Conservation (phyloP, 2,113 vertebrate genomes). For the Ahaetulla prasina region DNA sequence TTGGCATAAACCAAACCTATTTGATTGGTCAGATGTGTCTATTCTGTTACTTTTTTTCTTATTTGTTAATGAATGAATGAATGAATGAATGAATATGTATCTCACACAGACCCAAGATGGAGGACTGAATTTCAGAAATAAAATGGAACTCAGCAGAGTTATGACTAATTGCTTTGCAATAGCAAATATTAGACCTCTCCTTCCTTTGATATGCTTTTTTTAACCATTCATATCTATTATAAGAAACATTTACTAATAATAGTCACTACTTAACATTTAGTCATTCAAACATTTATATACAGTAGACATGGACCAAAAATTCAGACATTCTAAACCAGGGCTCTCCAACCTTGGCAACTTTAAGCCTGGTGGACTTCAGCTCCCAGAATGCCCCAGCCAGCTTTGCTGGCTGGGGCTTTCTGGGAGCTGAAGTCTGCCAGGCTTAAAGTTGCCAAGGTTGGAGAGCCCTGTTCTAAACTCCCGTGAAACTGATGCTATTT, state of each 20-base stretch:
- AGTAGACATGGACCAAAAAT: background rate
- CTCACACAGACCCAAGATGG: background rate
- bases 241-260: background rate
- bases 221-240: background rate
- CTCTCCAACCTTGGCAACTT: too few relatives aligned
- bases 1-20: too few relatives aligned
- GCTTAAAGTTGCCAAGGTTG: too few relatives aligned
- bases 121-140: background rate
- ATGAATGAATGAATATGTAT: too few relatives aligned
- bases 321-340: background rate
- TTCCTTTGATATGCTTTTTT: background rate
- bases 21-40: too few relatives aligned
- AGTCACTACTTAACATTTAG: background rate
- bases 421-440: too few relatives aligned
- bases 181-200: background rate
- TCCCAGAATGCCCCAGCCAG: too few relatives aligned
- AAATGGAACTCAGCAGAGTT: background rate
- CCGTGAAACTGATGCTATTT: background rate
- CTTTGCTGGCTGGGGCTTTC: too few relatives aligned
- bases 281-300: background rate
- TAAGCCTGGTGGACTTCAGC: too few relatives aligned
- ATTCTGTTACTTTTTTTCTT: too few relatives aligned
- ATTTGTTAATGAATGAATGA: too few relatives aligned
- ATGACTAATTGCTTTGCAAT: background rate
- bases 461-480: too few relatives aligned